Percentiles rank a stretch among this genome's conserved stretches.
These are phyloP conservation scores for Hipparchia semele DNA, from an alignment of 2,888 invertebrate genomes.

Conservation along the genomic window DNA sequence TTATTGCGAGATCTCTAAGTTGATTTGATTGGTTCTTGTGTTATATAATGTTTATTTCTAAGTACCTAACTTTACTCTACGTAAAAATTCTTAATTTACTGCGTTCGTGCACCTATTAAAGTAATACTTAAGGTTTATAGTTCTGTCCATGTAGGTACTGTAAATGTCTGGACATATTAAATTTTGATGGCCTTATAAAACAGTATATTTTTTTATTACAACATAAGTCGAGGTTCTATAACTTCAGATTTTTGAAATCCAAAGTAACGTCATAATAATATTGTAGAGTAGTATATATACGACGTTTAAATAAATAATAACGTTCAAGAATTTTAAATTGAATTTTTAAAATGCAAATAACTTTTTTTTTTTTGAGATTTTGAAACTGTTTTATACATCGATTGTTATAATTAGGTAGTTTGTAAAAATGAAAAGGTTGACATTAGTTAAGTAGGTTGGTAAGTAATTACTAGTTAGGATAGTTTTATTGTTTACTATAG, in stretches of 20 bases:
- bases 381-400: too few relatives aligned
- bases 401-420: too few relatives aligned
- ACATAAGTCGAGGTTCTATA: not conserved
- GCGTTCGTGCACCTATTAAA: too few relatives aligned
- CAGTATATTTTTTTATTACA: too few relatives aligned
- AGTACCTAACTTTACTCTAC: not conserved
- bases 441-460: not conserved
- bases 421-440: not conserved
- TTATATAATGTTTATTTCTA: conserved; percentile 5
- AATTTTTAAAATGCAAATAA: not conserved
- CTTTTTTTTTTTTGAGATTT: too few relatives aligned
- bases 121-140: too few relatives aligned
- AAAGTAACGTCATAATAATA: conserved; percentile 77
- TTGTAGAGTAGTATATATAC: conserved; percentile 7
- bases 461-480: not conserved
- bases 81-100: not conserved
- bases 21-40: conserved; percentile 23
- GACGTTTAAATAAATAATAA: not conserved
- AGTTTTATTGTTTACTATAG: conserved; percentile 3
- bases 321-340: not conserved
- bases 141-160: too few relatives aligned
- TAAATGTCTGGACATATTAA: too few relatives aligned
- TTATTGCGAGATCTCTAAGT: conserved; percentile 33
- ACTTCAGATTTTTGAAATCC: conserved; percentile 48
- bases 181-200: not conserved